Evolutionary conservation across 2,797 vertebrate species (phyloP).

Genomic region (Hozukius guyotensis): DNA sequence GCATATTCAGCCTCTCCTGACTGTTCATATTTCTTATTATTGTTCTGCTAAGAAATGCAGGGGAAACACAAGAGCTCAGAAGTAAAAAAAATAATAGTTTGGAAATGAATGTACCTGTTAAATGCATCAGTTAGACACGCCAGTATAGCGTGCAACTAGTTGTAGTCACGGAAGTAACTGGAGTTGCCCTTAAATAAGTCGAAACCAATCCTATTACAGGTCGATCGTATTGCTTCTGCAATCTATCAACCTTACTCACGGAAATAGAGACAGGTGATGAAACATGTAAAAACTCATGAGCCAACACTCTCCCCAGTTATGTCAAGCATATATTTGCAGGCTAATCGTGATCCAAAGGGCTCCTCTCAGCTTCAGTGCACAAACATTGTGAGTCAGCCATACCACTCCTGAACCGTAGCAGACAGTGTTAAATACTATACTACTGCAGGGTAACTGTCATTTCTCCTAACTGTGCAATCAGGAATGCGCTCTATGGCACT

Average conservation of each 20-base stretch:
- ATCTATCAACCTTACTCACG: not conserved
- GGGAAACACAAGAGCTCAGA: not conserved
- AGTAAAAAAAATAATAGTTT: not conserved
- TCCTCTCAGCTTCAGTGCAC: not conserved
- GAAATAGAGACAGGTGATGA: not conserved
- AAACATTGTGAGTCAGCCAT: not conserved
- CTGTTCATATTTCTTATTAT: not conserved
- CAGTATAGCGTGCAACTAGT: not conserved
- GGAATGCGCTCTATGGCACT: not conserved
- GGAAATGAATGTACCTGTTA: not conserved
- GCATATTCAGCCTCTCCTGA: not conserved
- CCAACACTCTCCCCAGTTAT: not conserved
- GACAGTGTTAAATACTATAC: not conserved
- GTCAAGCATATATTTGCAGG: not conserved
- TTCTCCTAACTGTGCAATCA: not conserved
- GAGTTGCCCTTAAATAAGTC: not conserved
- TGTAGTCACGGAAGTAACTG: not conserved
- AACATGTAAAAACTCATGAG: not conserved
- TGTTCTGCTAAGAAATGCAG: conserved; percentile 1
- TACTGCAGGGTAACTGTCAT: conserved; percentile 21
- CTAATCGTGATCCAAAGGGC: conserved; percentile 16
- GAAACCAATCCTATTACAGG: not conserved
- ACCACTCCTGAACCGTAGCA: conserved; percentile 20
- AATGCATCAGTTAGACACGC: not conserved
- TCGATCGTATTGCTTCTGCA: not conserved